Percentiles rank a stretch among this genome's conserved stretches.
These are phyloP conservation scores for Gopherus evgoodei DNA, from an alignment of 2,113 vertebrate species.

Conservation along the genomic window DNA sequence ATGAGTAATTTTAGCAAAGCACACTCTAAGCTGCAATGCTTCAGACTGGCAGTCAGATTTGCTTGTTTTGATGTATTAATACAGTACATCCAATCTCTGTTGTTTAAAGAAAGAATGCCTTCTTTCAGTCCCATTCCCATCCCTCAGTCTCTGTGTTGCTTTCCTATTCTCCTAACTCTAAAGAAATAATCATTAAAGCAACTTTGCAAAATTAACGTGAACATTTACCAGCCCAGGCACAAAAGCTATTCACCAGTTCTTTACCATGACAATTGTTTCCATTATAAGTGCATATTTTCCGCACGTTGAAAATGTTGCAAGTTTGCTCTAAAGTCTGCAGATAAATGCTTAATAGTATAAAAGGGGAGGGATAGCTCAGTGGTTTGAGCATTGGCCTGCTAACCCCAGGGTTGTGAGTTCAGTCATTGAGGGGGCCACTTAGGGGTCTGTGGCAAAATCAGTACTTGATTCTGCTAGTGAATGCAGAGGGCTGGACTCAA, in stretches of 20 bases:
- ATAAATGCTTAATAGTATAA: background rate
- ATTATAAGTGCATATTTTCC: background rate
- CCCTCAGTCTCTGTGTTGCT: background rate
- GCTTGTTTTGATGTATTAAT: background rate
- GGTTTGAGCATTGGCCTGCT: too few relatives aligned
- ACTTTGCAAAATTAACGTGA: background rate
- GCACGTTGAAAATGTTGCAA: background rate
- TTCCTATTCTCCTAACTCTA: background rate
- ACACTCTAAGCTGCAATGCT: background rate
- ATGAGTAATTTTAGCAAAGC: background rate
- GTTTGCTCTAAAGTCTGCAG: background rate
- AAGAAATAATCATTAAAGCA: background rate
- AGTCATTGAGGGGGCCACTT: too few relatives aligned
- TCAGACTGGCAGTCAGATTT: background rate
- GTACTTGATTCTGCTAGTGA: too few relatives aligned
- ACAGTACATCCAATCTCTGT: background rate
- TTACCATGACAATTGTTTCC: background rate
- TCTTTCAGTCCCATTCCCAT: background rate
- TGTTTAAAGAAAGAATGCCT: background rate
- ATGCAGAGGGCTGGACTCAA: too few relatives aligned
- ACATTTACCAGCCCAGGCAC: background rate
- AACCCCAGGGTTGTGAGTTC: too few relatives aligned
- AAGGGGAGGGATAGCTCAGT: too few relatives aligned
- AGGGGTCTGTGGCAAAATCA: too few relatives aligned
- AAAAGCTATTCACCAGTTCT: background rate